These are phyloP conservation scores for Mythimna vitellina DNA, from an alignment of 2,888 invertebrate species.

Conservation along the genomic window DNA sequence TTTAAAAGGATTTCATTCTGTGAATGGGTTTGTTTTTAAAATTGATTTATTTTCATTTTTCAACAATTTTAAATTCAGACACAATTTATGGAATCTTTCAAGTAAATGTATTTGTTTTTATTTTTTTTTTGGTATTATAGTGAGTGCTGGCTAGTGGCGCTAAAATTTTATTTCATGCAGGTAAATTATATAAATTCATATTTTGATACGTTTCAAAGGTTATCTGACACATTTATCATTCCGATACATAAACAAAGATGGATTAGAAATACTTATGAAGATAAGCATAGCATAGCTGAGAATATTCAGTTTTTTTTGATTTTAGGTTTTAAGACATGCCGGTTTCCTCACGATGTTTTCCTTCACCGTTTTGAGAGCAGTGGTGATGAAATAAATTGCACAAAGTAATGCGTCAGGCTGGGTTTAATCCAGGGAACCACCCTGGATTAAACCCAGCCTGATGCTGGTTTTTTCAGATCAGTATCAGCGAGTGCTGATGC, in stretches of 20 bases:
- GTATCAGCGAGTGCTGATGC: no score
- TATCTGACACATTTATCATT: conserved; percentile 37
- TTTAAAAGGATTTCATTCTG: not conserved
- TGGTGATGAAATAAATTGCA: no score
- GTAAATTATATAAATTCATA: conserved; percentile 39
- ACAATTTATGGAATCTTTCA: conserved; percentile 11
- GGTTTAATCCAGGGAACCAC: no score
- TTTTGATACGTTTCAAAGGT: conserved; percentile 36
- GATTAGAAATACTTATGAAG: conserved; percentile 1
- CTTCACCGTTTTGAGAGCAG: no score
- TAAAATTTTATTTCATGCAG: conserved; percentile 11
- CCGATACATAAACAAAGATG: conserved; percentile 28
- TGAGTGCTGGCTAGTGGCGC: conserved; percentile 30
- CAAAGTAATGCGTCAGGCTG: no score
- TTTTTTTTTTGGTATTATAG: conserved; percentile 15
- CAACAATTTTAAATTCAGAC: conserved; percentile 1
- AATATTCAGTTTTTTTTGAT: no score
- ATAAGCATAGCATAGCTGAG: not conserved
- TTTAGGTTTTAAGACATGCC: no score
- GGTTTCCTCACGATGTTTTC: no score
- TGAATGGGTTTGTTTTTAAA: not conserved
- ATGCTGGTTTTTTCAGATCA: no score
- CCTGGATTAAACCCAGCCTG: no score
- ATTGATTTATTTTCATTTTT: not conserved
- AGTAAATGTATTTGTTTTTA: conserved; percentile 22